Evolutionary conservation across 2,797 vertebrate species (phyloP).

Genomic region (Acipenser ruthenus): DNA sequence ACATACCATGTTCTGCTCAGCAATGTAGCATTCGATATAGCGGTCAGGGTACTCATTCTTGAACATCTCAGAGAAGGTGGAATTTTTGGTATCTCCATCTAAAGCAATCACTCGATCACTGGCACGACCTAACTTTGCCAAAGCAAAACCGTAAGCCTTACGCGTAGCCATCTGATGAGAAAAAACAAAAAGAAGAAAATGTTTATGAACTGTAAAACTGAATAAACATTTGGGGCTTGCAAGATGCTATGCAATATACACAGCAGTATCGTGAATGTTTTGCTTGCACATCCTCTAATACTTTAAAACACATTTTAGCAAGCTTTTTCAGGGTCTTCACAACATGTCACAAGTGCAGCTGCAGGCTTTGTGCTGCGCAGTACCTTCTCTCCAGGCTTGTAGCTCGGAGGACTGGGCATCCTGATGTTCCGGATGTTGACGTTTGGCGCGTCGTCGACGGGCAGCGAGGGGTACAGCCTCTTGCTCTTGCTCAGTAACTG

Average conservation of each 20-base stretch:
- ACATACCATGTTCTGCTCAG: conserved; percentile 93
- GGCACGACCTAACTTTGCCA: conserved; percentile 82
- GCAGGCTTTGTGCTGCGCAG: no score
- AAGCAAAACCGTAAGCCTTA: conserved; percentile 80
- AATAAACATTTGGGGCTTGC: background rate
- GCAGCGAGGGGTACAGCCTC: conserved; percentile 72
- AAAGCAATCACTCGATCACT: conserved; percentile 79
- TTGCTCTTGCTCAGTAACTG: conserved; percentile 83
- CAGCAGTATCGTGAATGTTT: no score
- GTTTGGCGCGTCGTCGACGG: conserved; percentile 72
- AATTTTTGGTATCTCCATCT: conserved; percentile 91
- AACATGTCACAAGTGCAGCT: no score
- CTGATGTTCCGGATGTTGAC: conserved; percentile 78
- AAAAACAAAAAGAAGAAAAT: no score
- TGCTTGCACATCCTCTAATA: background rate
- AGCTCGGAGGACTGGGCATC: conserved; percentile 82
- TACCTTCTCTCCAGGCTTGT: conserved; percentile 90
- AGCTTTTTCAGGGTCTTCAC: no score
- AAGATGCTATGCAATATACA: background rate
- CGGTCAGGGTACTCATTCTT: conserved; percentile 86
- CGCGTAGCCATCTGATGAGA: conserved; percentile 73
- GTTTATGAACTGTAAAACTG: no score
- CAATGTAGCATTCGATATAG: conserved; percentile 89
- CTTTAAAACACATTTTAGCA: background rate
- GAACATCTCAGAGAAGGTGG: conserved; percentile 86